Evolutionary conservation across 2,888 invertebrate genomes (phyloP).

Genomic region (Panzeria rudis): DNA sequence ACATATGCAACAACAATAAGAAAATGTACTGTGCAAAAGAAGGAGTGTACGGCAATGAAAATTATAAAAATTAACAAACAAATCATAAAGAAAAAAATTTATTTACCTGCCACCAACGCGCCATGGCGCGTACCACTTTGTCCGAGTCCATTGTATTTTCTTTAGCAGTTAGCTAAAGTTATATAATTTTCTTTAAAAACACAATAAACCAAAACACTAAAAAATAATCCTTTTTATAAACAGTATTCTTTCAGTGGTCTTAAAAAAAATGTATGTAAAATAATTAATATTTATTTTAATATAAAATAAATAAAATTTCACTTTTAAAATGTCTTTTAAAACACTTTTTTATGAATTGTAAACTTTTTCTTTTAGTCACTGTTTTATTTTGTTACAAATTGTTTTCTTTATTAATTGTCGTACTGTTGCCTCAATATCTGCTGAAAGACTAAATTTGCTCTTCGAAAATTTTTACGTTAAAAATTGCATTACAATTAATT

Average conservation of each 20-base stretch:
- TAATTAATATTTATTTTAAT: slow-evolving; percentile 45
- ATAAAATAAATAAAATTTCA: slow-evolving; percentile 46
- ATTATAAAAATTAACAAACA: slow-evolving; percentile 37
- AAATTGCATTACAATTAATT: slow-evolving; percentile 67
- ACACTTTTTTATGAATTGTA: neutral
- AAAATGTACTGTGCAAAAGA: slow-evolving; percentile 41
- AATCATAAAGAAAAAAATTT: slow-evolving; percentile 12
- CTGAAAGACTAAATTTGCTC: slow-evolving; percentile 65
- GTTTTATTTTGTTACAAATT: neutral
- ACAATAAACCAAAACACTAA: slow-evolving; percentile 3
- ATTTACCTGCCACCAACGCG: slow-evolving; percentile 84
- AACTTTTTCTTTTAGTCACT: neutral
- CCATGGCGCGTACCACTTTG: slow-evolving; percentile 83
- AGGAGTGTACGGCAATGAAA: slow-evolving; percentile 51
- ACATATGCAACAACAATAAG: slow-evolving; percentile 4
- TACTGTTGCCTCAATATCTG: slow-evolving; percentile 58
- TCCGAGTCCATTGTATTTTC: slow-evolving; percentile 81
- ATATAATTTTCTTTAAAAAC: slow-evolving; percentile 45
- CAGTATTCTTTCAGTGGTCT: neutral
- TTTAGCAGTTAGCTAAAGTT: slow-evolving; percentile 21
- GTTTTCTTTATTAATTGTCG: slow-evolving; percentile 47
- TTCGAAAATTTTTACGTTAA: slow-evolving; percentile 66
- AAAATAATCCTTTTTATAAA: neutral
- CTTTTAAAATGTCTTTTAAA: neutral
- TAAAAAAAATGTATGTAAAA: slow-evolving; percentile 54